A percentile compares a stretch with the other conserved stretches of the same genome.
Conservation (phyloP, 2,888 invertebrate genomes). For the Coenonympha arcania region DNA sequence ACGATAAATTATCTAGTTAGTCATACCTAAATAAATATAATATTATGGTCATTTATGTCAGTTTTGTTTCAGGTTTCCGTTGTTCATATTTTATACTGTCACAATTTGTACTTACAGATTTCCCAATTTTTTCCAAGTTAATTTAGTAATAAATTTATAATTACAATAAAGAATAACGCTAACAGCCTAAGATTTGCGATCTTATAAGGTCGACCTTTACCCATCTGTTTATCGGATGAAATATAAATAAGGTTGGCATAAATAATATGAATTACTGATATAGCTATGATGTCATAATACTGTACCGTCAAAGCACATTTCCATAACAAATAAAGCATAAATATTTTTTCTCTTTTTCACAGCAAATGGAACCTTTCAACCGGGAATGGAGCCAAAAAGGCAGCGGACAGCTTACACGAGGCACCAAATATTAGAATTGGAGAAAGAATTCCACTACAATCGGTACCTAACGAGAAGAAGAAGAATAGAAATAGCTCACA, state of each 20-base stretch:
- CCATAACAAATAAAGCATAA: neutral
- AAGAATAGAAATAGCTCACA: constrained; percentile 97
- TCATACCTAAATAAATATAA: constrained; percentile 6
- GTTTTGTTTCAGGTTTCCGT: neutral
- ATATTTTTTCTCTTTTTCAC: constrained; percentile 58
- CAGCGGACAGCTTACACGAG: constrained; percentile 98
- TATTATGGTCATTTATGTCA: neutral
- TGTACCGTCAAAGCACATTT: neutral
- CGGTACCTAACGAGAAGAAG: constrained; percentile 94
- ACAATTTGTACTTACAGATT: too few species aligned
- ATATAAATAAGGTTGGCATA: too few species aligned
- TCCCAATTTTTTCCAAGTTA: too few species aligned
- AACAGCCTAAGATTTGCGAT: too few species aligned
- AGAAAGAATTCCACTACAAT: constrained; percentile 98
- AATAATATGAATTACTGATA: too few species aligned
- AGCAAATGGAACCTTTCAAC: constrained; percentile 91
- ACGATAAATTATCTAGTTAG: constrained; percentile 26
- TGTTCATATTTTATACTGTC: neutral
- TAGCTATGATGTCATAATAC: too few species aligned
- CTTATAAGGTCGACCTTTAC: too few species aligned
- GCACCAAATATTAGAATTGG: constrained; percentile 97
- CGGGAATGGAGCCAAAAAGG: constrained; percentile 95
- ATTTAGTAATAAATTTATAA: too few species aligned
- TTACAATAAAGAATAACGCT: too few species aligned
- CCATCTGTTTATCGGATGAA: too few species aligned